Evolutionary conservation across 2,797 vertebrate genomes (phyloP), one percentile per base, ranked within the genome.

Genomic region (Manis crassicaudata): DNA sequence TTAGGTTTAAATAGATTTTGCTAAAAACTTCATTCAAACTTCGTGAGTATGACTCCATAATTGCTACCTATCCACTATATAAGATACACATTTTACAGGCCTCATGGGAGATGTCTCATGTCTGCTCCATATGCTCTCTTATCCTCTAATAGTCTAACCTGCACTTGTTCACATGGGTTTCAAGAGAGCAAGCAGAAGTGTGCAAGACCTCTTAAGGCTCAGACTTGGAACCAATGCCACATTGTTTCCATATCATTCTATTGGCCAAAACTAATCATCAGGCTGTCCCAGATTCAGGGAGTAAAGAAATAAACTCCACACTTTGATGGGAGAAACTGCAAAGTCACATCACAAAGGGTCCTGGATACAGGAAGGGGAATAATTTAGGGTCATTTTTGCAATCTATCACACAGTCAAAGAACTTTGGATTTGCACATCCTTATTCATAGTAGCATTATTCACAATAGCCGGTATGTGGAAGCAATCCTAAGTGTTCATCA

Each of bases 21-120:
- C 96, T 96, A 94, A 93, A 46, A 95, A 95, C 52, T 97, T 60
- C 46, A 93, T 86, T 96, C 82, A 86, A 85, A 95, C 23, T 93
- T 80, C 92, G 40, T 90, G 81, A 90, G 21, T 93, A 83, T 93
- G 72, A 68, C 54, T 56, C 91, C 75, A 60, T 95, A 96, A 97
- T 90, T 97, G 58, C 82, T 96, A 88, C 79, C 54, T 97, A 85
- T 76, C 76, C 52, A 90, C 94, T 96, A 96, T 81, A 65, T 40
- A 82, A 43, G 88, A 75, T 70, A 52, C 40, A 70, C 60, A n/a
- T 86, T 75, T 93, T 92, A 90, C 75, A 70, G 43, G 56, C 62
- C 79, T 94, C 73, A 56, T 81, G 72, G 92, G 84, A 84, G 54
- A 81, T 52, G 77, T 50, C 73, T 90, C 73, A 50, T 81, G 60